These are phyloP conservation scores for Dilophus febrilis DNA, from an alignment of 2,888 invertebrate species.

Conservation along the genomic window DNA sequence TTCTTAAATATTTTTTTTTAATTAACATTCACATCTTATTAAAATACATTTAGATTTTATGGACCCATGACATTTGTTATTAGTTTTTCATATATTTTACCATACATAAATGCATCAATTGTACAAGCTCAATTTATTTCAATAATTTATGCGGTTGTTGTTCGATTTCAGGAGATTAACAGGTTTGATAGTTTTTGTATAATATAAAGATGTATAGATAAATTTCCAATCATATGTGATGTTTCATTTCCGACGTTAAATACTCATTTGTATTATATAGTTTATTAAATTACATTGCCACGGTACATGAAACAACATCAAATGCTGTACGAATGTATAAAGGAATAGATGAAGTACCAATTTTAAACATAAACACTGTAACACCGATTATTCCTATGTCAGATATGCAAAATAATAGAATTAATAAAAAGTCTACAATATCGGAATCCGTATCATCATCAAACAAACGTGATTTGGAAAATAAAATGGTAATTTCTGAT, in stretches of 20 bases:
- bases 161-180: slow-evolving; percentile 23
- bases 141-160: slow-evolving; percentile 22
- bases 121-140: slow-evolving; percentile 25
- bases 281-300: slow-evolving; percentile 2
- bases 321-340: slow-evolving; percentile 6
- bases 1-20: neutral
- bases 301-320: slow-evolving; percentile 7
- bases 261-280: too few species aligned
- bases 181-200: slow-evolving; percentile 21
- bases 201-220: too few species aligned
- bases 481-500: neutral
- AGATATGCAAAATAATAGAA: too few species aligned
- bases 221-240: too few species aligned
- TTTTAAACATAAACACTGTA: neutral
- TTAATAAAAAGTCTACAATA: too few species aligned
- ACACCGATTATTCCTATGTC: too few species aligned
- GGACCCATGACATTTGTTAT: slow-evolving; percentile 1
- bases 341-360: slow-evolving; percentile 1
- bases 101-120: slow-evolving; percentile 21
- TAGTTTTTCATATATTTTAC: slow-evolving; percentile 15
- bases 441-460: too few species aligned
- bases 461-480: too few species aligned
- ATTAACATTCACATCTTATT: neutral
- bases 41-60: neutral
- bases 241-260: too few species aligned